Conservation (phyloP, 2,113 vertebrate genomes). For the Proteles cristata region DNA sequence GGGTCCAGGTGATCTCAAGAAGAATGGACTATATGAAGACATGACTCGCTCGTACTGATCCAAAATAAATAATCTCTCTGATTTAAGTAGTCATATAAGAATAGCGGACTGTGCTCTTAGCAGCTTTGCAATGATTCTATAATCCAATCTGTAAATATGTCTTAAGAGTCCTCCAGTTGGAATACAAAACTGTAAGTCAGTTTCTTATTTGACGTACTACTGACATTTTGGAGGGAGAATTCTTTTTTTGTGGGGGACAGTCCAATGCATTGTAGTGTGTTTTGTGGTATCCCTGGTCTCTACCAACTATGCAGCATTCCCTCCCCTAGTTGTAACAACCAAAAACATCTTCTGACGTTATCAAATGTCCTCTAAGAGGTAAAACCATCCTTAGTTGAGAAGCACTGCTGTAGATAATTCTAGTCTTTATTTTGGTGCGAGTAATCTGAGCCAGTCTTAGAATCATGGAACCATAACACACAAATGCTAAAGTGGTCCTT, state of each 20-base stretch:
- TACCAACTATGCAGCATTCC: not conserved
- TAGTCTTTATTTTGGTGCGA: not conserved
- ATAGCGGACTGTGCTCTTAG: not conserved
- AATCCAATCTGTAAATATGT: not conserved
- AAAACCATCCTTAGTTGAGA: not conserved
- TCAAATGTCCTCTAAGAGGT: not conserved
- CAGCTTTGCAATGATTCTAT: not conserved
- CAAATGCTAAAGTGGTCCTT: not conserved
- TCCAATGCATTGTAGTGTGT: not conserved
- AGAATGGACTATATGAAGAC: not conserved
- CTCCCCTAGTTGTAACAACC: not conserved
- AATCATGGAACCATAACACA: not conserved
- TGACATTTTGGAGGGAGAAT: not conserved
- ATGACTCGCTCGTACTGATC: not conserved
- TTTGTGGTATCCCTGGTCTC: not conserved
- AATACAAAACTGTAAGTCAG: not conserved
- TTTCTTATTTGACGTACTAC: not conserved
- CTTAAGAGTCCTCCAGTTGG: not conserved
- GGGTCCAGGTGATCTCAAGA: not conserved
- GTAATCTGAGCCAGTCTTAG: not conserved
- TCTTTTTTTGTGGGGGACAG: not conserved
- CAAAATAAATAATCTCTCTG: not conserved
- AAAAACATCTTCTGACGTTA: not conserved
- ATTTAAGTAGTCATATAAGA: not conserved
- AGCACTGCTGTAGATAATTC: not conserved